These are phyloP conservation scores for Alsophila aescularia DNA, from an alignment of 2,888 invertebrate genomes.

Conservation along the genomic window DNA sequence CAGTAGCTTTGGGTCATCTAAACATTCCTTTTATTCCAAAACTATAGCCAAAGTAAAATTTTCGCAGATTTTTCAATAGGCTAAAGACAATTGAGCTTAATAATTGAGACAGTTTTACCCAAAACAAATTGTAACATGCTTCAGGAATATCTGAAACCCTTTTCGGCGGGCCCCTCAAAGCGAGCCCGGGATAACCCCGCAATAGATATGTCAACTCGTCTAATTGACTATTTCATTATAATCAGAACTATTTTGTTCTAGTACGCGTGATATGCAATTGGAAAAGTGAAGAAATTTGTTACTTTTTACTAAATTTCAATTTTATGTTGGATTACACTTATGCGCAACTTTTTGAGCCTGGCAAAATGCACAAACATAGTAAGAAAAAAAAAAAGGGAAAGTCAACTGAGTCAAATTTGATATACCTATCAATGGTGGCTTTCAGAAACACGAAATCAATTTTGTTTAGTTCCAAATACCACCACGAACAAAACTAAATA, in stretches of 20 bases:
- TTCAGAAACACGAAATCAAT: background rate
- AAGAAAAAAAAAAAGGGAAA: background rate
- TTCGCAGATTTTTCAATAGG: background rate
- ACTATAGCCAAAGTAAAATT: too few relatives aligned
- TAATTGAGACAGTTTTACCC: slow-evolving; percentile 36
- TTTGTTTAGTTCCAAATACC: background rate
- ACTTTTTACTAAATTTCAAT: slow-evolving; percentile 51
- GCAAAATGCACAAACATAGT: slow-evolving; percentile 3
- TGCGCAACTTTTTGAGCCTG: slow-evolving; percentile 24
- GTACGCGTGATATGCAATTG: slow-evolving; percentile 75
- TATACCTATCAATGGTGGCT: background rate
- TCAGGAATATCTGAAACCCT: background rate
- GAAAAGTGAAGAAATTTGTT: slow-evolving; percentile 65
- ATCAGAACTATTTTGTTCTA: slow-evolving; percentile 60
- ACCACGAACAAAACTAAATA: background rate
- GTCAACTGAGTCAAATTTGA: background rate
- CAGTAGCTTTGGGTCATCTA: too few relatives aligned
- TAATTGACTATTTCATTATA: slow-evolving; percentile 68
- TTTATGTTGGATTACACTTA: slow-evolving; percentile 66
- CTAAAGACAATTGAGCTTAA: background rate
- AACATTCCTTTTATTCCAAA: too few relatives aligned
- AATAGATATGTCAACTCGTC: slow-evolving; percentile 59
- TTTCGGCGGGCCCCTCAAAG: slow-evolving; percentile 20
- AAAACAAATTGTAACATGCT: slow-evolving; percentile 37
- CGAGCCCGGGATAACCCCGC: slow-evolving; percentile 14